These are phyloP conservation scores for Branchellion lobata DNA, from an alignment of 2,888 invertebrate species.

Conservation along the genomic window DNA sequence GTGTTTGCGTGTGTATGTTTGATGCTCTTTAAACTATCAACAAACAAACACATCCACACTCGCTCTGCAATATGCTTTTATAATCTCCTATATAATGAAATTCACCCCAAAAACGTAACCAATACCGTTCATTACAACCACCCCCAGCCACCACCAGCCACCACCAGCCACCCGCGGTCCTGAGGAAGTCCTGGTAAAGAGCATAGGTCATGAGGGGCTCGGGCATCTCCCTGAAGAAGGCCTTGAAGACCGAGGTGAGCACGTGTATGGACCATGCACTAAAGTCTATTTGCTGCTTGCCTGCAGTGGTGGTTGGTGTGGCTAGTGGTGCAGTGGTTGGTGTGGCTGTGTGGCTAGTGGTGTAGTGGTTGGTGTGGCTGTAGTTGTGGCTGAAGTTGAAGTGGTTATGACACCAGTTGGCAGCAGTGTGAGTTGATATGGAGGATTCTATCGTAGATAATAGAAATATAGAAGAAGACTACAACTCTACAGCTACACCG, in stretches of 20 bases:
- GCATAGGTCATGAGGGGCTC: conserved; percentile 89
- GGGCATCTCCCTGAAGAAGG: conserved; percentile 86
- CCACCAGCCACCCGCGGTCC: conserved; percentile 70
- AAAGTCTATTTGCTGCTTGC: conserved; percentile 59
- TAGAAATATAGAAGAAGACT: too few species aligned
- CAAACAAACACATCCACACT: too few species aligned
- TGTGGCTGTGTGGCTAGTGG: not conserved
- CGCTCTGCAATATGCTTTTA: too few species aligned
- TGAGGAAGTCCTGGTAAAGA: conserved; percentile 88
- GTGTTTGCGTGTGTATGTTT: too few species aligned
- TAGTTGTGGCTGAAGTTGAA: too few species aligned
- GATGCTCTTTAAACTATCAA: too few species aligned
- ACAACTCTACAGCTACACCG: too few species aligned
- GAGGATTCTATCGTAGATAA: too few species aligned
- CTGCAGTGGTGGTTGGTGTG: not conserved
- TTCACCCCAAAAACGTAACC: not conserved
- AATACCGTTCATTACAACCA: not conserved
- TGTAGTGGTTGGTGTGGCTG: not conserved
- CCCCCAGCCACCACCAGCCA: not conserved
- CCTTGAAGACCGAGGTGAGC: conserved; percentile 81
- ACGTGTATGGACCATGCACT: conserved; percentile 83
- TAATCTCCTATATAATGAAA: too few species aligned
- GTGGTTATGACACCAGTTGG: too few species aligned
- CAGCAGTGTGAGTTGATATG: too few species aligned
- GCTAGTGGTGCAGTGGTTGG: not conserved